These are phyloP conservation scores for Tetheella fluctuosa DNA, from an alignment of 2,888 invertebrate genomes.

Conservation along the genomic window DNA sequence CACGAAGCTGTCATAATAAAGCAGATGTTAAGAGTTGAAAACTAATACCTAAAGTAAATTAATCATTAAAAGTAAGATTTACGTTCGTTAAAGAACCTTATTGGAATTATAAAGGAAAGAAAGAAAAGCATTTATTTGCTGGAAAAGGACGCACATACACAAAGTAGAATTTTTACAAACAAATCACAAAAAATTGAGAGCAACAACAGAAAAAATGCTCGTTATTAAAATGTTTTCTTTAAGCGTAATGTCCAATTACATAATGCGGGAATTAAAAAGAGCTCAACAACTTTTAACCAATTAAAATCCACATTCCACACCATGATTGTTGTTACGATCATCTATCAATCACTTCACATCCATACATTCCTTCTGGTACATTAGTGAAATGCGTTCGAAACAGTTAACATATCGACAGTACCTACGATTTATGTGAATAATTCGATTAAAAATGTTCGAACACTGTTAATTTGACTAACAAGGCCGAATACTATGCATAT, in stretches of 20 bases:
- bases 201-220: not conserved
- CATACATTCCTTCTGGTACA: conserved; percentile 25
- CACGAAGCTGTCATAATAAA: conserved; percentile 53
- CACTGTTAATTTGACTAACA: conserved; percentile 24
- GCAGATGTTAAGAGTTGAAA: conserved; percentile 27
- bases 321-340: conserved; percentile 16
- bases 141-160: no score
- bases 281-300: no score
- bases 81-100: no score
- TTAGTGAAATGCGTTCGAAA: conserved; percentile 27
- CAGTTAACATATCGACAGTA: conserved; percentile 16
- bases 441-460: conserved; percentile 24
- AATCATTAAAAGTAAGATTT: not conserved
- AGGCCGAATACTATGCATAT: not conserved
- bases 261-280: not conserved
- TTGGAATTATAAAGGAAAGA: no score
- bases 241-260: not conserved
- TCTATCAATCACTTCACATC: conserved; percentile 27
- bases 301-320: no score
- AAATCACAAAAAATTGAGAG: no score
- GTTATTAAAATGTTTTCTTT: not conserved
- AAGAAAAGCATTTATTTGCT: no score
- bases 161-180: no score
- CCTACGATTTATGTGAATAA: conserved; percentile 17
- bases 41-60: conserved; percentile 5